Evolutionary conservation across 2,888 invertebrate genomes (phyloP), one percentile per base, ranked within the genome.

Genomic region (Tortricodes alternella): DNA sequence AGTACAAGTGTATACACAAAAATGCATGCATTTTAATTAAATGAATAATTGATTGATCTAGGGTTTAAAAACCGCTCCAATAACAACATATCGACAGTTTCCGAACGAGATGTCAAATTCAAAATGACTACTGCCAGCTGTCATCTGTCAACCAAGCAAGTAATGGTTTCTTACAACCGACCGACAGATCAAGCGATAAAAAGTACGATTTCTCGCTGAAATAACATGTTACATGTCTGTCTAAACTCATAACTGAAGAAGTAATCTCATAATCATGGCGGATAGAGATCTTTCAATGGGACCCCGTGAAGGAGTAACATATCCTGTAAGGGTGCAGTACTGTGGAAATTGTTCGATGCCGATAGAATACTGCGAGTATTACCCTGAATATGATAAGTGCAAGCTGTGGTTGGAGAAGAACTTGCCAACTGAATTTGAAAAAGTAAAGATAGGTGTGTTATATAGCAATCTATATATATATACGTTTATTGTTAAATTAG

Each of bases 311-410:
- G 96, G 95, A 62, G 92, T 96, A 59, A 92, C 90, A 60, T 98
- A 98, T 85, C 98, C 98, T 15, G 68, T 96, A 60, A 93, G 93
- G 80, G 95, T 98, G 60, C 91, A 94, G 66, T 98, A 98, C 84
- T 98, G 98, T 84, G 98, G 98, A 39, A 97, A 97, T 83, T 98
- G 98, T 90, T 94, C 96, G 60, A 95, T 97, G 94, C 97, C 97
- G n/a, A 95, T 97, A 77, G 97, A 98, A 96, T 99, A 99, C 82
- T 99, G 99, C 85, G 99, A 99, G 92, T 98, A 97, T 85, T 98
- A 98, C 86, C 99, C 99, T 7, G 98, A 98, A 83, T 97, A 97
- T 80, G 99, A 98, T 63, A 98, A 98, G 87, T 99, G 99, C 81
- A 98, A 98, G 82, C 95, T 95, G 65, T 99, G 99, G 99, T 87